Conservation (phyloP, 2,888 invertebrate species). For the Sminthurinus aureus region DNA sequence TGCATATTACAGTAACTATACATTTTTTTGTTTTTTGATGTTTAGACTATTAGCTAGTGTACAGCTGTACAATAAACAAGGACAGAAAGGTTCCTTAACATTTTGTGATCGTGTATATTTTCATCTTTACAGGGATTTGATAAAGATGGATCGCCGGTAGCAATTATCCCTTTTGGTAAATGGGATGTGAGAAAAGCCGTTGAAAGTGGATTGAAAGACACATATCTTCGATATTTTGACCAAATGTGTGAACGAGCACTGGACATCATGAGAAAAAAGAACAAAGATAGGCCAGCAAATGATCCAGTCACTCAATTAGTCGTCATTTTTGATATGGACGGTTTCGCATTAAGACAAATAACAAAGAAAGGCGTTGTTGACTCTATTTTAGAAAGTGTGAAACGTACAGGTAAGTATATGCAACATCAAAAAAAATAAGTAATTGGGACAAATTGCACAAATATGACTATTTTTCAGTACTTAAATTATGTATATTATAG, state of each 20-base stretch:
- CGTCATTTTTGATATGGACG: constrained; percentile 26
- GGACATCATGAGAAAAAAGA: constrained; percentile 9
- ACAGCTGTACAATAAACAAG: no score
- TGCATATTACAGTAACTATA: no score
- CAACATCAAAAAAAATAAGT: no score
- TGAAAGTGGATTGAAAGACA: constrained; percentile 18
- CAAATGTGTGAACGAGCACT: constrained; percentile 18
- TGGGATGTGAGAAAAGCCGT: constrained; percentile 14
- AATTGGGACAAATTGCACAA: no score
- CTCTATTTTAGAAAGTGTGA: constrained; percentile 28
- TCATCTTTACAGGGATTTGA: constrained; percentile 3
- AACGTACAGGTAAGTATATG: background rate
- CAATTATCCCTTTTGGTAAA: background rate
- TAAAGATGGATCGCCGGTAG: constrained; percentile 8
- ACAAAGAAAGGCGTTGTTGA: constrained; percentile 30
- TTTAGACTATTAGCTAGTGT: no score
- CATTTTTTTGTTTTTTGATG: no score
- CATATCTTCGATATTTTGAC: constrained; percentile 18
- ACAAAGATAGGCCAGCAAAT: background rate
- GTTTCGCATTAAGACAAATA: constrained; percentile 29
- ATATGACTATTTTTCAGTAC: no score
- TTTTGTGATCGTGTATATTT: background rate
- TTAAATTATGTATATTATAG: no score
- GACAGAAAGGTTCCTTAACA: no score
- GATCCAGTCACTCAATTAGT: constrained; percentile 30